Conservation (phyloP, 2,888 invertebrate genomes). For the Drosophila suboccidentalis region DNA sequence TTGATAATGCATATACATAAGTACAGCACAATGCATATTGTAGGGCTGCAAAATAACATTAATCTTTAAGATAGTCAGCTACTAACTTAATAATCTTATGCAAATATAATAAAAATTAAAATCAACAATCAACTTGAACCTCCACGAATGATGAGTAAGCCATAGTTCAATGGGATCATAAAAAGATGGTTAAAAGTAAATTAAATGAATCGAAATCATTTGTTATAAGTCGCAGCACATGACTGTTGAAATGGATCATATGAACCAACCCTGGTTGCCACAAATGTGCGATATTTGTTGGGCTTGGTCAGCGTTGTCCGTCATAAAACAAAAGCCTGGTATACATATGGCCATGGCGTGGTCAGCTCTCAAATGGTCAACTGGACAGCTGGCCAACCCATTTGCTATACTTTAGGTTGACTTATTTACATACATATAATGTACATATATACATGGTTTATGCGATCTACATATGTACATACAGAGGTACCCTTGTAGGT, state of each 20-base stretch:
- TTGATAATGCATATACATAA: conserved; percentile 46
- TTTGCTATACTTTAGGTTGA: conserved; percentile 71
- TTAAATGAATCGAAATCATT: conserved; percentile 13
- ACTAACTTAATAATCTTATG: background rate
- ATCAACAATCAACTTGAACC: background rate
- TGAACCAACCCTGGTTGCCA: conserved; percentile 58
- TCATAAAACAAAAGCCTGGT: conserved; percentile 69
- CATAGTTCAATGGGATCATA: conserved; percentile 1
- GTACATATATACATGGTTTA: conserved; percentile 11
- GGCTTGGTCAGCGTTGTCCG: conserved; percentile 69
- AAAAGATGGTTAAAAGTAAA: conserved; percentile 8
- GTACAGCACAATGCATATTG: conserved; percentile 21
- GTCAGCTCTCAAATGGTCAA: conserved; percentile 61
- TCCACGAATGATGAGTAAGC: conserved; percentile 12
- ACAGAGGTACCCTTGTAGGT: conserved; percentile 16
- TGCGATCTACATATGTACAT: background rate
- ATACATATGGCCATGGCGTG: conserved; percentile 65
- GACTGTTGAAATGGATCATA: conserved; percentile 15
- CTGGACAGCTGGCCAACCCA: conserved; percentile 62
- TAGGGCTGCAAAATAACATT: conserved; percentile 41
- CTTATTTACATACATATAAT: conserved; percentile 64
- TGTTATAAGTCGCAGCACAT: conserved; percentile 9
- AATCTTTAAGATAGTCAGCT: background rate
- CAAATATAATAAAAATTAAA: conserved; percentile 2
- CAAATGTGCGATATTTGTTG: conserved; percentile 72